phyloP scores from a whole-genome alignment of 2,113 vertebrate genomes.

The Conger conger region DNA sequence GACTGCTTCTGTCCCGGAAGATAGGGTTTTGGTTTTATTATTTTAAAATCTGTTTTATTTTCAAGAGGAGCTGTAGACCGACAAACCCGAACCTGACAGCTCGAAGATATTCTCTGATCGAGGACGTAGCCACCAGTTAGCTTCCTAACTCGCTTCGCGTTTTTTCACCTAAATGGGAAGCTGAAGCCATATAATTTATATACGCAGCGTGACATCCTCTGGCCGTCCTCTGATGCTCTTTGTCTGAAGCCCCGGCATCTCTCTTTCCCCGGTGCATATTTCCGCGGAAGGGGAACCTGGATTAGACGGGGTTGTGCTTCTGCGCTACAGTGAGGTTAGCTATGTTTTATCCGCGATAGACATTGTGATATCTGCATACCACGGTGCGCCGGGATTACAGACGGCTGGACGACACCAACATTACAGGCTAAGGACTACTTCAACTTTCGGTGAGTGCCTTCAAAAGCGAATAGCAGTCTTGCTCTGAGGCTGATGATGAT shows the following conservation, averaged over 20 bases:
- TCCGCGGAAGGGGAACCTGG: conserved; percentile 42
- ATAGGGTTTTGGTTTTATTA: not conserved
- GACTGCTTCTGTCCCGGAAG: not conserved
- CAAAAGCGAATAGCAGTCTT: not conserved
- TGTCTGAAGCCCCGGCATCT: not conserved
- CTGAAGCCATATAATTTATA: not conserved
- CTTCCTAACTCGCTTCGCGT: not conserved
- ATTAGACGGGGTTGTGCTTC: not conserved
- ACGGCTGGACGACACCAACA: not conserved
- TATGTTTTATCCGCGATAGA: too few relatives aligned
- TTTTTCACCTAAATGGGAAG: not conserved
- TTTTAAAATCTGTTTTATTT: too few relatives aligned
- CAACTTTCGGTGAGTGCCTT: conserved; percentile 27
- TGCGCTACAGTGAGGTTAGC: not conserved
- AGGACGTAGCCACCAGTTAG: not conserved
- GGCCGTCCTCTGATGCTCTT: not conserved
- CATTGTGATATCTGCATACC: not conserved
- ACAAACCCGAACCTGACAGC: not conserved
- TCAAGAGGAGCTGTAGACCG: not conserved
- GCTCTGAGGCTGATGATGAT: not conserved
- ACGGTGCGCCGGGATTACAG: not conserved
- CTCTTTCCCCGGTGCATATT: not conserved
- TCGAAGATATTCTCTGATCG: not conserved
- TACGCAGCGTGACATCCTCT: not conserved
- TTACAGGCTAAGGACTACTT: not conserved